A percentile compares a stretch with the other conserved stretches of the same genome.
Conservation (phyloP, 2,113 vertebrate species). For the Phaetusa simplex region DNA sequence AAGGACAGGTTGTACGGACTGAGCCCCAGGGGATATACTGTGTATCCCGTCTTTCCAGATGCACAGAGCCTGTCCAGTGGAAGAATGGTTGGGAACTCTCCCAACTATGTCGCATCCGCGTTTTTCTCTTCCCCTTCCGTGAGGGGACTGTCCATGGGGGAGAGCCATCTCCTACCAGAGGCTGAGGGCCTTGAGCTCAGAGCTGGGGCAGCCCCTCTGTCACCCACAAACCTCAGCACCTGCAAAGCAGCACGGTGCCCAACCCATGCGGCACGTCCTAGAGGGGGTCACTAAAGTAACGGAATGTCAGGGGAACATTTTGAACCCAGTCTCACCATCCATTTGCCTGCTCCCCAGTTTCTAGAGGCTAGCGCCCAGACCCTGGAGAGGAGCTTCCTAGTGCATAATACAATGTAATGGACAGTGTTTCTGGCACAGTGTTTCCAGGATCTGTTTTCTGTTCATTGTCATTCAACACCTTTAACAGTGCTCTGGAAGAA, state of each 20-base stretch:
- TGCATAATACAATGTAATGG: not conserved
- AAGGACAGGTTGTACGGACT: not conserved
- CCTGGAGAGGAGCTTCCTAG: not conserved
- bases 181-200: not conserved
- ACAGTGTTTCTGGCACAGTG: not conserved
- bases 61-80: not conserved
- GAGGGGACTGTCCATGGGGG: not conserved
- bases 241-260: not conserved
- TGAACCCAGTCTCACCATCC: not conserved
- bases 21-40: not conserved
- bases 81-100: not conserved
- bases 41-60: not conserved
- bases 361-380: not conserved
- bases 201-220: not conserved
- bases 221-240: not conserved
- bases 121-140: not conserved
- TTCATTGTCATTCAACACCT: not conserved
- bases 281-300: not conserved
- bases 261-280: rapidly evolving
- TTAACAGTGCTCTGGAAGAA: not conserved
- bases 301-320: not conserved
- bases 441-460: not conserved
- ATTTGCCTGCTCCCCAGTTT: not conserved
- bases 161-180: not conserved
- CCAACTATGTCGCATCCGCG: not conserved